Percentiles rank a stretch among this genome's conserved stretches.
phyloP scores from a whole-genome alignment of 2,888 invertebrate species.

The Stratiomys singularior region DNA sequence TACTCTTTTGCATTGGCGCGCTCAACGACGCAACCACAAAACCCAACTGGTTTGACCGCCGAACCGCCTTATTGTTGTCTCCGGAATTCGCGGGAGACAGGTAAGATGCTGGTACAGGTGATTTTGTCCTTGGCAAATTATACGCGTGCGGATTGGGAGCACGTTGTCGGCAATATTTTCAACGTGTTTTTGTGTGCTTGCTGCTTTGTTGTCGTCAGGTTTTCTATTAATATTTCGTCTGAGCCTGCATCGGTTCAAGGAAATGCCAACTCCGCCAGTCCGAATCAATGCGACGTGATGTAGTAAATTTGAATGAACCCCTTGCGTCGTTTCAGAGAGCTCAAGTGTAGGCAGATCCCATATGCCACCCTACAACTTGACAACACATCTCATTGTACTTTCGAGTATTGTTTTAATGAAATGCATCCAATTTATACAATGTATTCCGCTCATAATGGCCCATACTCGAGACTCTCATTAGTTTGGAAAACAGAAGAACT shows the following conservation, averaged over 20 bases:
- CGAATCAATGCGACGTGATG: too few species aligned
- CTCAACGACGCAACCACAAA: constrained; percentile 3
- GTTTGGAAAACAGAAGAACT: background rate
- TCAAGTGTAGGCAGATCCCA: too few species aligned
- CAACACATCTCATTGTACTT: too few species aligned
- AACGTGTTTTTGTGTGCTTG: background rate
- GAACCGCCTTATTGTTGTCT: constrained; percentile 43
- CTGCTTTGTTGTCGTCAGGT: background rate
- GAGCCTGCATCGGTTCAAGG: background rate
- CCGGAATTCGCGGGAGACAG: constrained; percentile 19
- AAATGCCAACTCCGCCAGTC: too few species aligned
- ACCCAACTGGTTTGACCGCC: constrained; percentile 49
- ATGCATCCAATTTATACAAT: background rate
- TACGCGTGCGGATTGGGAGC: constrained; percentile 10
- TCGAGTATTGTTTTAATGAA: too few species aligned
- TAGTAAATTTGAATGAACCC: too few species aligned
- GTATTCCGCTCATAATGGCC: background rate
- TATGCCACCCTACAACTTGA: too few species aligned
- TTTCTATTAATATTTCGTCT: background rate
- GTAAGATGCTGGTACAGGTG: constrained; percentile 51
- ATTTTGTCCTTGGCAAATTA: constrained; percentile 51
- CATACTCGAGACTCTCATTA: constrained; percentile 13
- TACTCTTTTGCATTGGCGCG: constrained; percentile 25
- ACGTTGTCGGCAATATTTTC: constrained; percentile 3
- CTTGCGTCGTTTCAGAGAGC: too few species aligned